phyloP scores from a whole-genome alignment of 2,113 vertebrate genomes.

The Clarias macrocephalus region DNA sequence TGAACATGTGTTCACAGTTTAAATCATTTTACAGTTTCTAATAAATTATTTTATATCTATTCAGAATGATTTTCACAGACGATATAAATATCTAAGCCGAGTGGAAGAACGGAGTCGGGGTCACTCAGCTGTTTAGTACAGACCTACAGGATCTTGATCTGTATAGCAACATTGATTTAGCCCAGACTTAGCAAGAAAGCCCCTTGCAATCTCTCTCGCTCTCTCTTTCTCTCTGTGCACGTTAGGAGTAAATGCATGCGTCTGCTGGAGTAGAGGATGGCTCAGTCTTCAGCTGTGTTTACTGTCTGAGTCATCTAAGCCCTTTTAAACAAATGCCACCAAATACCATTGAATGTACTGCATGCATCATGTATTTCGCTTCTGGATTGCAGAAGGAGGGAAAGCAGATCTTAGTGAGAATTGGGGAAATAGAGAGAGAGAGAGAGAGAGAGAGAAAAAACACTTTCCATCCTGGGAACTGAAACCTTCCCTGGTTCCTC shows the following conservation, averaged over 20 bases:
- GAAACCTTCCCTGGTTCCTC: not conserved
- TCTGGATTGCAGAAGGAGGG: not conserved
- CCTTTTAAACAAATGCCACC: slow-evolving; percentile 61
- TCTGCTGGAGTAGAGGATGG: slow-evolving; percentile 20
- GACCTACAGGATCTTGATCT: not conserved
- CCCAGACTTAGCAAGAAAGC: not conserved
- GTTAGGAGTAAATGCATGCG: not conserved
- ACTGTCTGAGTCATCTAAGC: slow-evolving; percentile 64
- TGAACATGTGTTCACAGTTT: not conserved
- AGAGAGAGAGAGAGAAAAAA: not conserved
- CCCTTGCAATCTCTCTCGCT: too few relatives aligned
- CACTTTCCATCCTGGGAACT: not conserved
- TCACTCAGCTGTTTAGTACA: not conserved
- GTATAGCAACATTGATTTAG: not conserved
- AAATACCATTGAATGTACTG: slow-evolving; percentile 20
- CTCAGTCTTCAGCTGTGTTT: slow-evolving; percentile 68
- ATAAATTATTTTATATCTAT: not conserved
- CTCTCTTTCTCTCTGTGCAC: not conserved
- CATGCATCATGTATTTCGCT: not conserved
- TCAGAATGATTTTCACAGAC: not conserved
- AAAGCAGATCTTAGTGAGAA: not conserved
- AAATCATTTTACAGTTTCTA: not conserved
- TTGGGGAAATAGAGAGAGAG: not conserved
- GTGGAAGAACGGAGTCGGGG: not conserved
- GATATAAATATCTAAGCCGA: not conserved